Conservation (phyloP, 2,888 invertebrate species). For the Elmis aenea region DNA sequence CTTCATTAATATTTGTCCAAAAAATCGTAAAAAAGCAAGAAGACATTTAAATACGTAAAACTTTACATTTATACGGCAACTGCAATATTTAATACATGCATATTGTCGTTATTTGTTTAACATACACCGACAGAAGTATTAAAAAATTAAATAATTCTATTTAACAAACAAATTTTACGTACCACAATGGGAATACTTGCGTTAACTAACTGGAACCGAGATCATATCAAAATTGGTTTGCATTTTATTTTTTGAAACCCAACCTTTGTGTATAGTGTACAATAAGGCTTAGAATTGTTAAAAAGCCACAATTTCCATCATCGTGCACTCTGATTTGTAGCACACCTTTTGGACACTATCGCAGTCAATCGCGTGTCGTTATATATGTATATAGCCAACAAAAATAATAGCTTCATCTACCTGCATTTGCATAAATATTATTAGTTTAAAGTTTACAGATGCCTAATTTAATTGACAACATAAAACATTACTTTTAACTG, state of each 20-base stretch:
- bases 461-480: slow-evolving; percentile 9
- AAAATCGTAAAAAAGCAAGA: too few relatives aligned
- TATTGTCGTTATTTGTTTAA: too few relatives aligned
- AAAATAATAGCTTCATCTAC: slow-evolving; percentile 7
- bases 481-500: too few relatives aligned
- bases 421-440: slow-evolving; percentile 7
- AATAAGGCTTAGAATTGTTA: slow-evolving; percentile 1
- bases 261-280: neutral
- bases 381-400: slow-evolving; percentile 4
- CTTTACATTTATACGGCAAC: too few relatives aligned
- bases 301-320: slow-evolving; percentile 4
- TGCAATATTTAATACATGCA: too few relatives aligned
- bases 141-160: too few relatives aligned
- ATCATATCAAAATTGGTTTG: slow-evolving; percentile 3
- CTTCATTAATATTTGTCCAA: too few relatives aligned
- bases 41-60: too few relatives aligned
- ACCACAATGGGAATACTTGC: too few relatives aligned
- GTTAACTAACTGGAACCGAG: too few relatives aligned
- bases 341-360: slow-evolving; percentile 8
- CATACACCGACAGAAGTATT: too few relatives aligned
- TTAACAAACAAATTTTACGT: too few relatives aligned
- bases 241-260: neutral
- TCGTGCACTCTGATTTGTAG: slow-evolving; percentile 7
- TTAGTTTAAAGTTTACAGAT: slow-evolving; percentile 7
- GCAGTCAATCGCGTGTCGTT: slow-evolving; percentile 4